A percentile compares a stretch with the other conserved stretches of the same genome.
Evolutionary conservation across 2,113 vertebrate species (phyloP).

Genomic region (Pangasianodon gigas): DNA sequence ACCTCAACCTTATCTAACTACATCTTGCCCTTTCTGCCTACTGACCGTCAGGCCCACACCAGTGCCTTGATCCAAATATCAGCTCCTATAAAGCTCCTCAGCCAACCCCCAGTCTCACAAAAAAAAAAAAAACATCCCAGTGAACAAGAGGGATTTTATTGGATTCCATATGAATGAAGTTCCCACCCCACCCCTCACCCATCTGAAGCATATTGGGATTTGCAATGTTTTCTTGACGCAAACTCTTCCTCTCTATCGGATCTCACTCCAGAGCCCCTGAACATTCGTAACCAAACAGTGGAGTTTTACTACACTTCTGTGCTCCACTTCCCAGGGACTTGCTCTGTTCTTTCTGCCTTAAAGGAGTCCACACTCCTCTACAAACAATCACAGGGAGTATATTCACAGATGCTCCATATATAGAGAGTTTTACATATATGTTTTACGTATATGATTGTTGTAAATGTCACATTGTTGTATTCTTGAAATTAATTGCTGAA

Average conservation of each 20-base stretch:
- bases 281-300: constrained; percentile 21
- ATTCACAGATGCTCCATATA: not conserved
- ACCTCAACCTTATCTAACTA: constrained; percentile 13
- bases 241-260: not conserved
- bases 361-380: constrained; percentile 59
- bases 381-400: constrained; percentile 39
- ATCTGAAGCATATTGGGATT: constrained; percentile 18
- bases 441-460: constrained; percentile 2
- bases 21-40: not conserved
- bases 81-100: constrained; percentile 57
- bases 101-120: not conserved
- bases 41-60: constrained; percentile 77
- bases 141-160: not conserved
- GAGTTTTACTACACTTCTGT: constrained; percentile 21
- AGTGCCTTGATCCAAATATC: constrained; percentile 93
- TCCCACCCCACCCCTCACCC: constrained; percentile 67
- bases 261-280: not conserved
- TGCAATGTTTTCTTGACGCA: not conserved
- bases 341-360: constrained; percentile 70
- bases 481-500: constrained; percentile 75
- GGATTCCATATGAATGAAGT: not conserved
- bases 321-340: not conserved
- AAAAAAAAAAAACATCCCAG: not conserved
- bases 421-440: constrained; percentile 49
- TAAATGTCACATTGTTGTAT: constrained; percentile 58